Conservation (phyloP, 2,113 vertebrate genomes). For the Sorex fumeus region DNA sequence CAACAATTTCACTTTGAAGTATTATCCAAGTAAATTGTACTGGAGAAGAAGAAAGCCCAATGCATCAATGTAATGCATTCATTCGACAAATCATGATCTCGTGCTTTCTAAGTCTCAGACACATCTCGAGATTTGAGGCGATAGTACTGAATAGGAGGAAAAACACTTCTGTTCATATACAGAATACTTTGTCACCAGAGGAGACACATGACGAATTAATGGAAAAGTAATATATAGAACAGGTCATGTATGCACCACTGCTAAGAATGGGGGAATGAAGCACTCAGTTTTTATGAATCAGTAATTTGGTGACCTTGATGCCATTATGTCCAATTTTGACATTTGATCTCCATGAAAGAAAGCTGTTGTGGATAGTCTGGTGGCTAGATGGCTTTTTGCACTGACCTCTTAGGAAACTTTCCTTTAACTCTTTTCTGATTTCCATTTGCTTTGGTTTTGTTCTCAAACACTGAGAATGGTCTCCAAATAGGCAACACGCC, state of each 20-base stretch:
- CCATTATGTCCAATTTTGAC: background rate
- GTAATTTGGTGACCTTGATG: background rate
- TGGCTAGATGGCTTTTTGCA: background rate
- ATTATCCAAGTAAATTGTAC: background rate
- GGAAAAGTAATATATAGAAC: background rate
- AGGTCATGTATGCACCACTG: background rate
- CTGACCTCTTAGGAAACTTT: background rate
- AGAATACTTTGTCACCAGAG: background rate
- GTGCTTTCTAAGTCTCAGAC: background rate
- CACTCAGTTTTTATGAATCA: background rate
- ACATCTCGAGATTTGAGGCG: background rate
- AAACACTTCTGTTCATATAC: background rate
- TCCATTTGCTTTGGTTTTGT: background rate
- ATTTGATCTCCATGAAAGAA: background rate
- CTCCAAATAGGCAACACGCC: slow-evolving; percentile 38
- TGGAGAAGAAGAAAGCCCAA: background rate
- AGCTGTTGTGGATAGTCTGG: background rate
- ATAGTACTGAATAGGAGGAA: background rate
- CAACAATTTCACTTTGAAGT: background rate
- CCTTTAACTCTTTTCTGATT: slow-evolving; percentile 5
- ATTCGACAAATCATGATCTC: background rate
- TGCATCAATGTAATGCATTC: background rate
- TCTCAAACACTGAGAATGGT: slow-evolving; percentile 22
- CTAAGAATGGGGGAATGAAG: background rate
- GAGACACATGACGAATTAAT: background rate